Evolutionary conservation across 1,140 invertebrate species (phyloP).

Genomic region (Cyphomyrmex costatus): DNA sequence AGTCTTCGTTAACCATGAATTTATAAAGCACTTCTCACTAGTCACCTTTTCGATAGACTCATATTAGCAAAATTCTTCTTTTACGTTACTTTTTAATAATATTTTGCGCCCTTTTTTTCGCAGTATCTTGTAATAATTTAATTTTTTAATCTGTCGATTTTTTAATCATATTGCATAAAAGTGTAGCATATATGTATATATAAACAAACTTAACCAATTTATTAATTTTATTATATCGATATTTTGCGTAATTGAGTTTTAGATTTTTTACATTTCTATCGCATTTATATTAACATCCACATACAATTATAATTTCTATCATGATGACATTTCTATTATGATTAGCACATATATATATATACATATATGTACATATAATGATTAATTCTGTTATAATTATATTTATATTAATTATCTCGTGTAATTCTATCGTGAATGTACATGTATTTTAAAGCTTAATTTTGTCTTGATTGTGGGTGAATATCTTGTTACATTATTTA

Average conservation of each 20-base stretch:
- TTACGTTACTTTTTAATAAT: background rate
- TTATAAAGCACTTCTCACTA: background rate
- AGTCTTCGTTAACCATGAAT: background rate
- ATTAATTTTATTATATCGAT: constrained; percentile 2
- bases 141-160: background rate
- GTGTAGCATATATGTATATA: background rate
- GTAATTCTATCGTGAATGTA: background rate
- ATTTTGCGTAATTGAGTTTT: background rate
- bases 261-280: background rate
- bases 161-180: background rate
- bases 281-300: background rate
- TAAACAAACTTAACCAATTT: background rate
- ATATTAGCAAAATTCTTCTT: background rate
- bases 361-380: no score
- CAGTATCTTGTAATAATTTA: background rate
- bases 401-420: background rate
- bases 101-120: background rate
- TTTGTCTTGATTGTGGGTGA: background rate
- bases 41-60: background rate
- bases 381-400: constrained; percentile 10
- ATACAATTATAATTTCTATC: background rate
- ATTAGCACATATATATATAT: background rate
- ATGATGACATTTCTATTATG: background rate
- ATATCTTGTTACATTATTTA: constrained; percentile 7
- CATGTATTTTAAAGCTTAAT: background rate